phyloP scores from a whole-genome alignment of 2,113 vertebrate species.

The Melanerpes aurifrons region DNA sequence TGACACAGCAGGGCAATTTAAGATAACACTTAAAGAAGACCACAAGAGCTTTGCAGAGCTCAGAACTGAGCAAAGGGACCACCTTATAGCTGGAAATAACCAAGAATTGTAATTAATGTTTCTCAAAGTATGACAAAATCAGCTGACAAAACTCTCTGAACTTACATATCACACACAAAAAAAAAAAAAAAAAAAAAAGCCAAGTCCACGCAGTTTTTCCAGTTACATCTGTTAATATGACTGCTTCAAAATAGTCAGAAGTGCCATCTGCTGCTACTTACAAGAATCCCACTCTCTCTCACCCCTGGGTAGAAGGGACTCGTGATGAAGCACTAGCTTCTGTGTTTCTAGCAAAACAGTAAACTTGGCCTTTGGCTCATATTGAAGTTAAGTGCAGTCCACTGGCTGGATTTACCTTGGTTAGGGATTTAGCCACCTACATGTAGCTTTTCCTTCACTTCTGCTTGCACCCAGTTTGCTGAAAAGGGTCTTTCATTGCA shows the following conservation, averaged over 20 bases:
- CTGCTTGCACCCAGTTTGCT: background rate
- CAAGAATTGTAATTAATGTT: background rate
- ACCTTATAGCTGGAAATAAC: background rate
- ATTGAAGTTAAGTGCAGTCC: background rate
- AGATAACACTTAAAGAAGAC: background rate
- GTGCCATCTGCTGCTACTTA: slow-evolving; percentile 29
- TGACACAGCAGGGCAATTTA: too few relatives aligned
- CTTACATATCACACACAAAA: background rate
- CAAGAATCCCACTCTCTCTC: background rate
- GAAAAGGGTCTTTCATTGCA: background rate
- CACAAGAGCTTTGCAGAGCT: background rate
- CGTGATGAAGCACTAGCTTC: background rate
- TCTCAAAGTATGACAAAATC: background rate
- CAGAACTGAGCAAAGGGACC: background rate
- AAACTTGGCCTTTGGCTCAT: background rate
- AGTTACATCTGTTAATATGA: background rate
- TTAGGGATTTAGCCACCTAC: background rate
- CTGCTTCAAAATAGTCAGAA: slow-evolving; percentile 19
- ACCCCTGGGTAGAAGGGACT: slow-evolving; percentile 10
- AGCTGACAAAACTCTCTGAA: background rate
- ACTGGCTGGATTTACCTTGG: background rate
- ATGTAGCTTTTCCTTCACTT: background rate
- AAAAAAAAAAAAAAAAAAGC: background rate
- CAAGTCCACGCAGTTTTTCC: background rate
- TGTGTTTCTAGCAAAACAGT: slow-evolving; percentile 21